phyloP scores from a whole-genome alignment of 2,113 vertebrate species.

The Furnarius figulus region DNA sequence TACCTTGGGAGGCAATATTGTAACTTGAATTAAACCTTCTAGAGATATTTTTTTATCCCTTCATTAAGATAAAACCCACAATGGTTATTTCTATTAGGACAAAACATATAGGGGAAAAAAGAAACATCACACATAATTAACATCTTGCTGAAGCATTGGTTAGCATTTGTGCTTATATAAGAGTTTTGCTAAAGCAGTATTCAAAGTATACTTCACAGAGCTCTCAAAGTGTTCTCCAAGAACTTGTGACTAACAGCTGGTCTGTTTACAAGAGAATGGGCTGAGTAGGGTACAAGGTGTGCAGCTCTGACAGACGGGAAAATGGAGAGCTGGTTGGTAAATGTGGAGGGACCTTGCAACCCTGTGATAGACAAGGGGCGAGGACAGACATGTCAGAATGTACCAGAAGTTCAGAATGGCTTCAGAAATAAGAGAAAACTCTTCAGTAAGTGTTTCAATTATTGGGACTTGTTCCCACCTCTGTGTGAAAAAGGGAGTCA shows the following conservation, averaged over 20 bases:
- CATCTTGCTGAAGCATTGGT: neutral
- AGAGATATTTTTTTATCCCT: accelerated
- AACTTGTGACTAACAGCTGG: neutral
- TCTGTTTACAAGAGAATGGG: neutral
- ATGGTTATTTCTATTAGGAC: neutral
- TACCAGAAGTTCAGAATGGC: neutral
- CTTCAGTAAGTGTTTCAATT: neutral
- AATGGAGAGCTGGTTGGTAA: neutral
- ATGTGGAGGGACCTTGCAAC: accelerated
- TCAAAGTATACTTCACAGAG: neutral
- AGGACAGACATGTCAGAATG: neutral
- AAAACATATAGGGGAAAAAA: neutral
- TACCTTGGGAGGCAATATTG: neutral
- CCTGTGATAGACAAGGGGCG: neutral
- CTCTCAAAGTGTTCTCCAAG: neutral
- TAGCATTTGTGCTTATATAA: neutral
- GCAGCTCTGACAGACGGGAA: neutral
- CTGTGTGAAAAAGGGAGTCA: neutral
- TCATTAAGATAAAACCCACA: neutral
- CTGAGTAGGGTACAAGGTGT: no score
- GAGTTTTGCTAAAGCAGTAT: neutral
- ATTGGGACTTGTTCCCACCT: neutral
- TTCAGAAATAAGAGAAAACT: neutral
- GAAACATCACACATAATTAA: neutral
- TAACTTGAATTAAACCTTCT: neutral